Conservation (phyloP, 2,113 vertebrate genomes). For the Epinephelus fuscoguttatus region DNA sequence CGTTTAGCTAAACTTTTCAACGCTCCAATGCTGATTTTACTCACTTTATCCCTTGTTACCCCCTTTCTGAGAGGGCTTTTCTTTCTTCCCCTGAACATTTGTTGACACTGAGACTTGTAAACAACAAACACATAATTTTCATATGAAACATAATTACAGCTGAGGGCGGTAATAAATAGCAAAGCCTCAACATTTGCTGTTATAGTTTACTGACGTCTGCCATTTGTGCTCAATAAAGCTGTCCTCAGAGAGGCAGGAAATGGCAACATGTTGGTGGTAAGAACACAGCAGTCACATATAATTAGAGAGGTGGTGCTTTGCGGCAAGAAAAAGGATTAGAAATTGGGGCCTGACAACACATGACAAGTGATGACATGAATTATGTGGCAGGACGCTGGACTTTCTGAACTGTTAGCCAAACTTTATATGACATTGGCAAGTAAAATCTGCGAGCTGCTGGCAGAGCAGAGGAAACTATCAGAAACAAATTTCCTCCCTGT, state of each 20-base stretch:
- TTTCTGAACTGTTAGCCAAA: conserved; percentile 35
- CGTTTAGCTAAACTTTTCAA: neutral
- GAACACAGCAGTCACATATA: conserved; percentile 47
- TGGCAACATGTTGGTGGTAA: conserved; percentile 39
- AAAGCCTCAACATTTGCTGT: neutral
- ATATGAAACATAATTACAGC: conserved; percentile 37
- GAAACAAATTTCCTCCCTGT: conserved; percentile 6
- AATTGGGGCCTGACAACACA: conserved; percentile 58
- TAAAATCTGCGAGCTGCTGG: conserved; percentile 4
- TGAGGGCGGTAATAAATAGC: neutral
- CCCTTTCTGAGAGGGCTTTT: neutral
- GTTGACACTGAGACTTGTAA: conserved; percentile 1
- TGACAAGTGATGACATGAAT: conserved; percentile 20
- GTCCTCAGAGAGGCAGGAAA: conserved; percentile 6
- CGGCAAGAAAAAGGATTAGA: conserved; percentile 28
- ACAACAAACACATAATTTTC: conserved; percentile 27
- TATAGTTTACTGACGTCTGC: neutral
- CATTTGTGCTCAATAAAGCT: conserved; percentile 12
- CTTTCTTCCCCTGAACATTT: conserved; percentile 7
- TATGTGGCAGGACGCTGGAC: conserved; percentile 9
- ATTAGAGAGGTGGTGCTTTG: conserved; percentile 53
- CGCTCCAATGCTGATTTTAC: neutral
- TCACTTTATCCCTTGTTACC: neutral
- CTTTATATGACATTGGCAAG: neutral
- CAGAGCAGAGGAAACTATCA: neutral